Conservation (phyloP, 2,797 vertebrate species). For the Odontamblyopus lacepedii region DNA sequence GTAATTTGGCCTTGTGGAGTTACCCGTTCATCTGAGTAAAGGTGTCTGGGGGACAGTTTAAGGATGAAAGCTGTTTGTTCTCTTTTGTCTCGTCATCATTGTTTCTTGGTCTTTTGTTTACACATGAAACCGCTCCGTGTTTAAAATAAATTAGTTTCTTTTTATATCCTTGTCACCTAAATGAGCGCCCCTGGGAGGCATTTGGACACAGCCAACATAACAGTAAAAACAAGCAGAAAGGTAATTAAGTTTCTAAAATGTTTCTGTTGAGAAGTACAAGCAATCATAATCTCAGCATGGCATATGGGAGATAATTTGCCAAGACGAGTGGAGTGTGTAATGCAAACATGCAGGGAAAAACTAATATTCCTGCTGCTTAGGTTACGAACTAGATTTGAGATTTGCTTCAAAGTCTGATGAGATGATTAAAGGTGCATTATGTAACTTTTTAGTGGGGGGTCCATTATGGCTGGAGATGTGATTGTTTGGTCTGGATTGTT, state of each 20-base stretch:
- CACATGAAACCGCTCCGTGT: slow-evolving; percentile 29
- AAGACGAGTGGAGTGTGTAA: background rate
- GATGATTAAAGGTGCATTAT: background rate
- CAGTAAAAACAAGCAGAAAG: background rate
- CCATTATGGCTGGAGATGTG: too few relatives aligned
- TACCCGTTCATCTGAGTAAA: background rate
- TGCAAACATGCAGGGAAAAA: background rate
- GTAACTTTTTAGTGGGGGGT: background rate
- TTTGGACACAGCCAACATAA: background rate
- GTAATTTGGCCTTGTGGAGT: too few relatives aligned
- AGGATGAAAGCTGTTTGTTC: slow-evolving; percentile 14
- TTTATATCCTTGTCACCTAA: slow-evolving; percentile 39
- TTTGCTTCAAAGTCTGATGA: too few relatives aligned
- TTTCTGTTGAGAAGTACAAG: background rate
- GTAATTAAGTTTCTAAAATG: background rate
- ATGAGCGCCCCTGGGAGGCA: slow-evolving; percentile 22
- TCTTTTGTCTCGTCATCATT: slow-evolving; percentile 23
- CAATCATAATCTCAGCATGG: background rate
- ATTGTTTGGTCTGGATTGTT: too few relatives aligned
- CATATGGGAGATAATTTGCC: background rate
- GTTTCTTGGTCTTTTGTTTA: slow-evolving; percentile 34
- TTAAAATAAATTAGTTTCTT: slow-evolving; percentile 26
- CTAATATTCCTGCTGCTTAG: background rate
- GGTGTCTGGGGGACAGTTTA: slow-evolving; percentile 5
- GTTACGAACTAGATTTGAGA: too few relatives aligned